Conservation (phyloP, 2,888 invertebrate species). For the Drosophila meridionalis region DNA sequence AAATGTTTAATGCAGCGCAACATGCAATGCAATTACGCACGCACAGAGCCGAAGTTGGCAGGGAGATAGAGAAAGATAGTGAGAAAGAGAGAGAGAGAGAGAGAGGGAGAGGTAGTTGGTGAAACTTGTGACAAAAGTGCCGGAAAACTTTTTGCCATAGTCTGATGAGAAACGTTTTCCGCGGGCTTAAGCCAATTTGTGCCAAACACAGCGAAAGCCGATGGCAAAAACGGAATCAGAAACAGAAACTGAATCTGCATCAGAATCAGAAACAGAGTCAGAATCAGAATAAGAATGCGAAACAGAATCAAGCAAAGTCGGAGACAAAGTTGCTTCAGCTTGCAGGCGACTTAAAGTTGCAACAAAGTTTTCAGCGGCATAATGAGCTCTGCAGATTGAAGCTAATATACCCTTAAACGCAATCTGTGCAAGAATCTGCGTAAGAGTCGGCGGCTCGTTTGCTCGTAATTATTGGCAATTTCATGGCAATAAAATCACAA, state of each 20-base stretch:
- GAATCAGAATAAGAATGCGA: not conserved
- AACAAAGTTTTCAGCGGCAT: constrained; percentile 54
- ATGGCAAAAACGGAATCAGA: constrained; percentile 22
- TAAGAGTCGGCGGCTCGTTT: constrained; percentile 34
- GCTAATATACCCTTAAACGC: not conserved
- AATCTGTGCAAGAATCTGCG: constrained; percentile 16
- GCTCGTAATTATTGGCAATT: constrained; percentile 81
- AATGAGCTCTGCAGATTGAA: constrained; percentile 53
- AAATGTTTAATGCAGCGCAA: constrained; percentile 77
- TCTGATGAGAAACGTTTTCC: constrained; percentile 70
- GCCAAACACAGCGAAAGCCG: constrained; percentile 60
- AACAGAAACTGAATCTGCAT: constrained; percentile 12
- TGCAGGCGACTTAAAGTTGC: constrained; percentile 60
- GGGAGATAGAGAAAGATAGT: not conserved
- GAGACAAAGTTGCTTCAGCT: constrained; percentile 47
- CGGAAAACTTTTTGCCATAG: constrained; percentile 66
- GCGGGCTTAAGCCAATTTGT: constrained; percentile 77
- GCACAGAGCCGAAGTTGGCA: constrained; percentile 12
- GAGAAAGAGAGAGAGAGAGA: not conserved
- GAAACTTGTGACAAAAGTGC: constrained; percentile 70
- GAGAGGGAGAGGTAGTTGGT: constrained; percentile 5
- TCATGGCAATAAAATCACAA: constrained; percentile 82
- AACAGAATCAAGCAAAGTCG: constrained; percentile 16
- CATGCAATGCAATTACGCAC: constrained; percentile 73
- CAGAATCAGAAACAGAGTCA: constrained; percentile 5